phyloP scores from a whole-genome alignment of 2,888 invertebrate genomes.

The Panopea generosa region DNA sequence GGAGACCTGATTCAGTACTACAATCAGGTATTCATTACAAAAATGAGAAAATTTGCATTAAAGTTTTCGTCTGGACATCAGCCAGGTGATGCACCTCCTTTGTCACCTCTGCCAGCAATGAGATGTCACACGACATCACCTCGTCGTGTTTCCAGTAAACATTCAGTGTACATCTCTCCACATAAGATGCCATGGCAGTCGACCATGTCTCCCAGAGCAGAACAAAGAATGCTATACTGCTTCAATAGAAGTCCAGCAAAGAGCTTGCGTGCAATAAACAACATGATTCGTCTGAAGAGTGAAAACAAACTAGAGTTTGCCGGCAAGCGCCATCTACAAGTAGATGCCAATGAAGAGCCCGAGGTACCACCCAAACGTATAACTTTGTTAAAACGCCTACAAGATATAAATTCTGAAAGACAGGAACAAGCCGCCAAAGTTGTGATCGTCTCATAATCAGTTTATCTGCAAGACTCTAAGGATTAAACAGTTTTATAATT shows the following conservation, averaged over 20 bases:
- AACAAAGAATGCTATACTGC: constrained; percentile 89
- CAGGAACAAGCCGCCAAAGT: constrained; percentile 63
- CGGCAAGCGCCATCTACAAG: constrained; percentile 76
- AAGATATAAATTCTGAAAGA: constrained; percentile 71
- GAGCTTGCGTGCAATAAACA: constrained; percentile 93
- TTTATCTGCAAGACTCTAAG: too few relatives aligned
- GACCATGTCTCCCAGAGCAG: constrained; percentile 35
- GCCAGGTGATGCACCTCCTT: constrained; percentile 85
- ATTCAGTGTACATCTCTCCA: constrained; percentile 88
- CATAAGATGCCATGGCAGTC: constrained; percentile 83
- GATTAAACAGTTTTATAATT: too few relatives aligned
- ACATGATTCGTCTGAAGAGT: constrained; percentile 89
- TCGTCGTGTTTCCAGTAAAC: constrained; percentile 87
- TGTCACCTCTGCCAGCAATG: constrained; percentile 91
- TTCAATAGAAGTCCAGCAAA: constrained; percentile 95
- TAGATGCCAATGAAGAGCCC: constrained; percentile 71
- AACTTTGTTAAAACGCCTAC: constrained; percentile 69
- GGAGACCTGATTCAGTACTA: constrained; percentile 98
- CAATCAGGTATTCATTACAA: constrained; percentile 92
- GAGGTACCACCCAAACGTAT: constrained; percentile 72
- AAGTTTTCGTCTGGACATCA: constrained; percentile 87
- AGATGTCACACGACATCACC: constrained; percentile 88
- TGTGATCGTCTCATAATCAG: constrained; percentile 41
- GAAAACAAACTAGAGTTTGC: constrained; percentile 59
- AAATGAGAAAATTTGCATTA: constrained; percentile 92